Evolutionary conservation across 2,113 vertebrate genomes (phyloP).

Genomic region (Xyliphius kryptos): DNA sequence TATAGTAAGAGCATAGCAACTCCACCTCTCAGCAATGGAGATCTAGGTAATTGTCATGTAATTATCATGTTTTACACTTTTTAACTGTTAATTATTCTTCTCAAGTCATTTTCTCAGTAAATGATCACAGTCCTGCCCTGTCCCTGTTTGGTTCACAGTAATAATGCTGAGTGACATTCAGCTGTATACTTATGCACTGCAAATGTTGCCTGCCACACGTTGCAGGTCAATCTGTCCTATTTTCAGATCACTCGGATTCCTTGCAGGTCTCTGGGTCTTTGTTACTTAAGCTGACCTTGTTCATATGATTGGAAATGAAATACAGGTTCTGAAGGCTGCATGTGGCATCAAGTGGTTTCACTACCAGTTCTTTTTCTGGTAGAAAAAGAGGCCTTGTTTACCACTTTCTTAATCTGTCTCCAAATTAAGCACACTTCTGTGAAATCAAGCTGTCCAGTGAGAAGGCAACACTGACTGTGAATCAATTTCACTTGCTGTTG

Average conservation of each 20-base stretch:
- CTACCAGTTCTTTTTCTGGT: conserved; percentile 1
- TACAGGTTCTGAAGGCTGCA: conserved; percentile 6
- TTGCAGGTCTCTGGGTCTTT: background rate
- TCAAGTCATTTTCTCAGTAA: too few relatives aligned
- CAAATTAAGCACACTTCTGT: too few relatives aligned
- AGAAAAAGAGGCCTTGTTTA: conserved; percentile 1
- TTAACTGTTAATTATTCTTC: too few relatives aligned
- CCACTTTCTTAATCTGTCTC: background rate
- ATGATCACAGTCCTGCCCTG: too few relatives aligned
- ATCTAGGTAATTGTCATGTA: too few relatives aligned
- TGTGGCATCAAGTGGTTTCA: conserved; percentile 15
- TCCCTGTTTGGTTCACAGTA: too few relatives aligned
- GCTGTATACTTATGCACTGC: background rate
- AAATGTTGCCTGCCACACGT: background rate
- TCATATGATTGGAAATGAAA: background rate
- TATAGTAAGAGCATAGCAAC: too few relatives aligned
- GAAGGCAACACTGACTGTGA: too few relatives aligned
- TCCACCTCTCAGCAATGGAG: too few relatives aligned
- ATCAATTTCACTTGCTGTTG: too few relatives aligned
- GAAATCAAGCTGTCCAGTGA: too few relatives aligned
- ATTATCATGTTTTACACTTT: too few relatives aligned
- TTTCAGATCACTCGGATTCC: background rate
- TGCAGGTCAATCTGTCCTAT: background rate
- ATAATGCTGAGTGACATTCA: background rate
- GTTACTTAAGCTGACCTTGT: background rate